Evolutionary conservation across 1,140 invertebrate genomes (phyloP).

Genomic region (Dermatophagoides farinae): DNA sequence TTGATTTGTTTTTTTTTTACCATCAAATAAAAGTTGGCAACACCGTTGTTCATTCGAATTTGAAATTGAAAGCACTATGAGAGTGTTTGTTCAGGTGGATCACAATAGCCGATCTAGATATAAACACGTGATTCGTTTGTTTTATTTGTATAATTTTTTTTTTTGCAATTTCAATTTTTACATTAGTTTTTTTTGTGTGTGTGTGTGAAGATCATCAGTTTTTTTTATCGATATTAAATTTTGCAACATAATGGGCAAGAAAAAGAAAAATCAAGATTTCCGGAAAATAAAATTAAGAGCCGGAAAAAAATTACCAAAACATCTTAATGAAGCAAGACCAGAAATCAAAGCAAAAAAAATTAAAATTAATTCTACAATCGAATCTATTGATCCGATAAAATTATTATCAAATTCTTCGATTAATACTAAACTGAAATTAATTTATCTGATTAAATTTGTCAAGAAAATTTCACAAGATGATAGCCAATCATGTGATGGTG

Average conservation of each 20-base stretch:
- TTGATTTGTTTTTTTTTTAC: no score
- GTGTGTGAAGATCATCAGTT: no score
- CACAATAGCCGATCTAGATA: no score
- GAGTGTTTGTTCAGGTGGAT: no score
- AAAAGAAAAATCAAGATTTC: slow-evolving; percentile 21
- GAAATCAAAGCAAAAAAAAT: slow-evolving; percentile 73
- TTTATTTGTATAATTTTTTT: no score
- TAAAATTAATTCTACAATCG: slow-evolving; percentile 31
- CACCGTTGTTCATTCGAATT: no score
- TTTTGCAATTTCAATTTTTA: no score
- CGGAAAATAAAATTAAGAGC: slow-evolving; percentile 33
- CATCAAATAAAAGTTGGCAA: no score
- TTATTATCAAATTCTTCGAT: neutral
- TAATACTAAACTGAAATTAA: neutral
- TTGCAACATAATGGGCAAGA: slow-evolving; percentile 1
- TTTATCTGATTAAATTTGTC: neutral
- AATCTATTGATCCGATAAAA: neutral
- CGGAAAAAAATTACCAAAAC: slow-evolving; percentile 37
- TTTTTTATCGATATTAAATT: no score
- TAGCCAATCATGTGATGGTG: neutral
- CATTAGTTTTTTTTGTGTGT: no score
- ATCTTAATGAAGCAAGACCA: slow-evolving; percentile 58
- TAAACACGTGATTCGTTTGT: no score
- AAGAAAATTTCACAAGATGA: neutral
- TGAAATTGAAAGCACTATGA: no score